Conservation (phyloP, 2,113 vertebrate genomes). For the Colossoma macropomum region DNA sequence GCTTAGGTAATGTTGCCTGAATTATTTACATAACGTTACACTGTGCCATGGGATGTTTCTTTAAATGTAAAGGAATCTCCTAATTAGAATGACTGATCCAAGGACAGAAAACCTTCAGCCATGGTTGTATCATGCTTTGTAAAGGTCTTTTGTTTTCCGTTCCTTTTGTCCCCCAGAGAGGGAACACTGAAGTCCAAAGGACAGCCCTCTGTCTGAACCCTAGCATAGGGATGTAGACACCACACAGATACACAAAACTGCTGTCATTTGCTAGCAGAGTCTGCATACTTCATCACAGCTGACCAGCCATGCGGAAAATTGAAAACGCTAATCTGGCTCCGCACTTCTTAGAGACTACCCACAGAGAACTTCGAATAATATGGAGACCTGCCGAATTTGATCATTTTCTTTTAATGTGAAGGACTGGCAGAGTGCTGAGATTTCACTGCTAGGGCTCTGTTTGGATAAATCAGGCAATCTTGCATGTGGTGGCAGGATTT, state of each 20-base stretch:
- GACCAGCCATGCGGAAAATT: conserved; percentile 52
- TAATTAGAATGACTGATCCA: too few relatives aligned
- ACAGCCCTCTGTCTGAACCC: not conserved
- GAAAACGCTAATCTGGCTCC: conserved; percentile 28
- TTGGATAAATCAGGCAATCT: not conserved
- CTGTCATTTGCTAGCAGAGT: not conserved
- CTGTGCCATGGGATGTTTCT: too few relatives aligned
- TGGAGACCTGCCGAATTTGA: conserved; percentile 7
- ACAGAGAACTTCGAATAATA: conserved; percentile 37
- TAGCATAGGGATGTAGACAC: not conserved
- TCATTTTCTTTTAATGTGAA: not conserved
- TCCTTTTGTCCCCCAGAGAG: not conserved
- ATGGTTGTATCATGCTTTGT: too few relatives aligned
- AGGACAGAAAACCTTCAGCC: too few relatives aligned
- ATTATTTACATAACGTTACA: too few relatives aligned
- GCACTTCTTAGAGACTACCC: conserved; percentile 4
- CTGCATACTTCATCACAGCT: conserved; percentile 20
- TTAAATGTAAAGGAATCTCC: too few relatives aligned
- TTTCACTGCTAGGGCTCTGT: not conserved
- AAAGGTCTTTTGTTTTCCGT: not conserved
- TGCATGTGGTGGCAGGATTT: not conserved
- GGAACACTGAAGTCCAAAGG: not conserved
- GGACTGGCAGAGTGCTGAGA: conserved; percentile 9
- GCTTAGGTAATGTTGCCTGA: too few relatives aligned
- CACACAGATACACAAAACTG: not conserved